Evolutionary conservation across 2,888 invertebrate species (phyloP), one percentile per base, ranked within the genome.

Genomic region (Lobophora halterata): DNA sequence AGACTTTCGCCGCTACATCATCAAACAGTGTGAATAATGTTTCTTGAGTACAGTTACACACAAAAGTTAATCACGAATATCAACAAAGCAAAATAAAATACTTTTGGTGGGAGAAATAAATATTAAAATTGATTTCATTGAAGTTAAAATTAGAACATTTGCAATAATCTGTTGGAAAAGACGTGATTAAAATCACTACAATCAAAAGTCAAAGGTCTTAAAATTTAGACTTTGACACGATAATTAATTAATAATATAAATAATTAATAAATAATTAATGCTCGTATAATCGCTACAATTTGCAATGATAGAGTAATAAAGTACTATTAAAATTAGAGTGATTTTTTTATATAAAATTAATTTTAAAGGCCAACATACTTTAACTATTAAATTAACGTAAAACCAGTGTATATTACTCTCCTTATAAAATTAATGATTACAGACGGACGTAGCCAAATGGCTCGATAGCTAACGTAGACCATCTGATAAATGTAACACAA

Each of bases 1-100:
- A 61, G 97, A 97, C 65, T 97, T 95, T 74, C 97, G 92, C 75
- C 97, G 92, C 87, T 87, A 80, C 42, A 80, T 65, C 54, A 71
- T 61, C 51, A 69, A 52, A 37, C 5, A 36, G 43, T 45, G 49
- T 74, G 42, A 73, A 48, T 62, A 23, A 20, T 16, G 10, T 20
- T 18, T 26, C 29, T 34, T 12, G 6, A 5, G 1, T 23, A 9
- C 11, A 9, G 38, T 2, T 16, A 24, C 14, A 36, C 25, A 10
- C 9, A 14, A 24, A 31, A 45, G 74, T 79, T 80, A 79, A 72
- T 79, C 64, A 79, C 73, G n/a, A n/a, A 52, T 49, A 51, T 28
- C 66, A 66, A 66, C 5, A 21, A n/a, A 61, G 43, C 57, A 41
- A 25, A 31, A 35, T 34, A 34, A 31, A 8, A 26, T 13, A 32